Percentiles rank a stretch among this genome's conserved stretches.
phyloP scores from a whole-genome alignment of 1,140 invertebrate genomes.

The Drosophila rhopaloa region DNA sequence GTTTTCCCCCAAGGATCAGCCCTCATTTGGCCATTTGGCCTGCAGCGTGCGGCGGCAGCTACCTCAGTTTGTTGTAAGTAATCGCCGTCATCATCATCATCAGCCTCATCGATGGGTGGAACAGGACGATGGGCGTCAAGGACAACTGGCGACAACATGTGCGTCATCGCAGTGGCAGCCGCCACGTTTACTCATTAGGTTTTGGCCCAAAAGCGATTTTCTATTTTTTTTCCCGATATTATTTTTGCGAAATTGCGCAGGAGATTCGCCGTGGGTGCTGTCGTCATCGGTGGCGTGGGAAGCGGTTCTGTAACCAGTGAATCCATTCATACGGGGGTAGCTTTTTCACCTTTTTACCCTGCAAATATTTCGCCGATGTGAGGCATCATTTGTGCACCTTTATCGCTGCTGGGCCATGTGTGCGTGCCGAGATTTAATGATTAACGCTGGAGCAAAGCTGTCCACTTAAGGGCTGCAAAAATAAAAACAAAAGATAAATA shows the following conservation, averaged over 20 bases:
- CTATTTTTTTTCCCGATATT: slow-evolving; percentile 24
- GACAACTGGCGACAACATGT: slow-evolving; percentile 80
- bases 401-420: slow-evolving; percentile 61
- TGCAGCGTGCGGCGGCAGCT: slow-evolving; percentile 35
- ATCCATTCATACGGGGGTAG: slow-evolving; percentile 60
- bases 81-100: slow-evolving; percentile 79
- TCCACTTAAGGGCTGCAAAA: slow-evolving; percentile 56
- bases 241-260: slow-evolving; percentile 70
- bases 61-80: slow-evolving; percentile 79
- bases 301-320: slow-evolving; percentile 3
- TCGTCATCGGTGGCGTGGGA: slow-evolving; percentile 32
- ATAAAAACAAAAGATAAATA: slow-evolving; percentile 39
- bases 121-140: slow-evolving; percentile 47
- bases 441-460: slow-evolving; percentile 56
- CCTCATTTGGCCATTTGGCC: slow-evolving; percentile 71
- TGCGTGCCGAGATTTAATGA: slow-evolving; percentile 74
- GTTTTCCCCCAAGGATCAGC: slow-evolving; percentile 59
- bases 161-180: slow-evolving; percentile 65
- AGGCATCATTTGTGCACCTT: slow-evolving; percentile 56
- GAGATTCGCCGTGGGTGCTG: slow-evolving; percentile 32
- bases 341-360: slow-evolving; percentile 54
- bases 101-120: slow-evolving; percentile 50
- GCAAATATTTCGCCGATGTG: slow-evolving; percentile 29
- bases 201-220: slow-evolving; percentile 45
- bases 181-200: slow-evolving; percentile 77